Percentiles rank a stretch among this genome's conserved stretches.
Conservation (phyloP, 2,113 vertebrate genomes). For the Etheostoma cragini region DNA sequence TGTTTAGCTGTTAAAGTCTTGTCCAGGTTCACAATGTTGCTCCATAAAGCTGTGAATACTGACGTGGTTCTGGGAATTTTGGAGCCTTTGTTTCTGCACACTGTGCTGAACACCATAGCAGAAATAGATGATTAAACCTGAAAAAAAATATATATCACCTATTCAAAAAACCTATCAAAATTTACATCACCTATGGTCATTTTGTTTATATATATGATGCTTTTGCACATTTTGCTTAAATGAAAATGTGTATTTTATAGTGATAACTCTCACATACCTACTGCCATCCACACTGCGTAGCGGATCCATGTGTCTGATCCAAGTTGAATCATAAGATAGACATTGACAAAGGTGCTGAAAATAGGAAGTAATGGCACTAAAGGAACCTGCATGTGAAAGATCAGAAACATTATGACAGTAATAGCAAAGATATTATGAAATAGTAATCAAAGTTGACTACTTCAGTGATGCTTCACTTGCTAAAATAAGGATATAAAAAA, state of each 20-base stretch:
- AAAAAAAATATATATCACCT: too few relatives aligned
- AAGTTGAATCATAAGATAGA: conserved; percentile 86
- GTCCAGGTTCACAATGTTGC: conserved; percentile 15
- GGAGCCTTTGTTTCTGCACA: conserved; percentile 73
- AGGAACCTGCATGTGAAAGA: conserved; percentile 82
- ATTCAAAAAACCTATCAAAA: too few relatives aligned
- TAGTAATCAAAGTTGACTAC: not conserved
- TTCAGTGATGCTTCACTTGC: not conserved
- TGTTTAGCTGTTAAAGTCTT: conserved; percentile 15
- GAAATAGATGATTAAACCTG: conserved; percentile 90
- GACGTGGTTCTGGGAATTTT: conserved; percentile 35
- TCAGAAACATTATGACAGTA: not conserved
- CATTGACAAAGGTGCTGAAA: conserved; percentile 85
- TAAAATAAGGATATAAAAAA: not conserved
- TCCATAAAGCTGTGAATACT: conserved; percentile 48
- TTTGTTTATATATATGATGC: not conserved
- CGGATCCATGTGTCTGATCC: conserved; percentile 85
- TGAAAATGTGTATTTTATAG: not conserved
- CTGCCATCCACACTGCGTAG: conserved; percentile 87
- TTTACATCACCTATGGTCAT: not conserved
- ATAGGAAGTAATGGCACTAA: conserved; percentile 86
- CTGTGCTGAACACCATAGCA: conserved; percentile 88
- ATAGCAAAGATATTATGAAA: not conserved
- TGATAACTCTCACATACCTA: conserved; percentile 76
- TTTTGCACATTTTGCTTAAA: not conserved